Evolutionary conservation across 2,797 vertebrate species (phyloP).

Genomic region (Acanthiza pusilla): DNA sequence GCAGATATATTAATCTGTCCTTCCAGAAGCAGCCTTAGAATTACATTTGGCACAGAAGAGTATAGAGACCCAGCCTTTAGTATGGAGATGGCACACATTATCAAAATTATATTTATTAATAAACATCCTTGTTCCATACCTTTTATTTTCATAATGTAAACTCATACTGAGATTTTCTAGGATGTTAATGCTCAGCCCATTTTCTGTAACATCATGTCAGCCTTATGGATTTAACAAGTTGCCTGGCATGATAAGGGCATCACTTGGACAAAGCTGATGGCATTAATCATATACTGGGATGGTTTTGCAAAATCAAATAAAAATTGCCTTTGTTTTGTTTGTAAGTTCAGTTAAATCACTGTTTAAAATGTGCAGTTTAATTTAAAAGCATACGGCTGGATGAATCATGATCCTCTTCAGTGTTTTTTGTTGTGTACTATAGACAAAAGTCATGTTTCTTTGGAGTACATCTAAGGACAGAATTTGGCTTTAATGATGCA

Average conservation of each 20-base stretch:
- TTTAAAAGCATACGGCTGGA: background rate
- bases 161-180: background rate
- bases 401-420: background rate
- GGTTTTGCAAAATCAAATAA: background rate
- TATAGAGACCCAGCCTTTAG: background rate
- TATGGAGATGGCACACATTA: background rate
- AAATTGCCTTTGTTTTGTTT: background rate
- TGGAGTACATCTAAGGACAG: background rate
- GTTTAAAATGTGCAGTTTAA: background rate
- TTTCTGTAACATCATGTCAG: background rate
- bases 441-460: background rate
- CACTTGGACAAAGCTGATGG: background rate
- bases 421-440: background rate
- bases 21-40: background rate
- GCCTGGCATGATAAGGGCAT: background rate
- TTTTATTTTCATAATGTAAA: background rate
- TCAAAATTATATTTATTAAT: background rate
- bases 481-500: background rate
- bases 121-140: background rate
- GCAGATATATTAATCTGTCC: background rate
- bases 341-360: background rate
- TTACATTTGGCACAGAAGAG: background rate
- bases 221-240: background rate
- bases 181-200: background rate
- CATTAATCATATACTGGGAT: background rate